Evolutionary conservation across 2,113 vertebrate genomes (phyloP), one percentile per base, ranked within the genome.

Genomic region (Grantiella picta): DNA sequence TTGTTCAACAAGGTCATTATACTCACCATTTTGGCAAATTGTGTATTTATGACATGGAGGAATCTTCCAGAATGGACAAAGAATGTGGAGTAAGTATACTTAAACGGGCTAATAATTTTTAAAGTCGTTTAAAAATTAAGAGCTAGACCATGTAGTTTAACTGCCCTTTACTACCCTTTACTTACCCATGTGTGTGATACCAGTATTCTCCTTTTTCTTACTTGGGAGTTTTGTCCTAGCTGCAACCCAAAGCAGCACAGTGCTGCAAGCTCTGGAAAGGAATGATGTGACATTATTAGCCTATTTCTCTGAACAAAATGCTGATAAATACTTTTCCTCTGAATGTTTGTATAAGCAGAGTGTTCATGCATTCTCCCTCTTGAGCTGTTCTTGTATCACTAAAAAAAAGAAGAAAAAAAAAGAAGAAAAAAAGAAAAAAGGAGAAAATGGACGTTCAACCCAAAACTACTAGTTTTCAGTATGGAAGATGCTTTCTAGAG

Each of bases 1-100:
- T 98, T 98, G 90, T 99, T 99, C 96, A 99, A 82, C 97, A 97
- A 98, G 86, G 86, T 99, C 70, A 99, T 99, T 97, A 99, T 99
- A 99, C 99, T 97, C 95, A 99, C 99, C 77, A 99, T 99, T 98
- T 94, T 99, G 96, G 98, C 98, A 47, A 99, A 99, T 98, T 99
- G 99, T 98, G 99, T 96, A 82, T 98, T 99, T 94, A 99, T 99
- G 99, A 99, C 99, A 33, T 21, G 97, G 97, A 95, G 2, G 72
- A 86, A 91, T 3, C 95, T 90, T 29, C 98, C 98, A 17, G 97
- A 98, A 0, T 99, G 99, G 99, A 86, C 98, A 49, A 99, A 99
- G 96, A 96, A 97, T 89, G 98, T 99, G 81, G 99, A 99, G 99
- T 99, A 98, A 99, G 99, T 99, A 47, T 70, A 45, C 71, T 56